These are phyloP conservation scores for Mormyrus iriodes DNA, from an alignment of 2,113 vertebrate species.

Conservation along the genomic window DNA sequence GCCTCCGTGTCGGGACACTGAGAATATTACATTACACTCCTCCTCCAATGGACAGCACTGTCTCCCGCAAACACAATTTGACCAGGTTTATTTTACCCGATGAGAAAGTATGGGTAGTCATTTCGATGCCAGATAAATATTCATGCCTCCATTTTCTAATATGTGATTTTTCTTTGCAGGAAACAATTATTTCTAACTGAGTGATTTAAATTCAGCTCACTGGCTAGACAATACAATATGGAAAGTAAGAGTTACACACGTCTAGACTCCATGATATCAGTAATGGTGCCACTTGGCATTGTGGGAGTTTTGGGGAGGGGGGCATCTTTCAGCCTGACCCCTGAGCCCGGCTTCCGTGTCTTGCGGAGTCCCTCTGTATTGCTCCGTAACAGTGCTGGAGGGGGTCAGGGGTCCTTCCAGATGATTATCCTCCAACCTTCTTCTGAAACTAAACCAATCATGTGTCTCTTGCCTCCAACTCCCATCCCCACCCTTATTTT, in stretches of 20 bases:
- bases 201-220: constrained; percentile 45
- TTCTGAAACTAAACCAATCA: not conserved
- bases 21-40: constrained; percentile 84
- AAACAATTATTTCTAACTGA: constrained; percentile 55
- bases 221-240: too few species aligned
- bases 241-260: not conserved
- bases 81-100: constrained; percentile 70
- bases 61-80: constrained; percentile 86
- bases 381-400: constrained; percentile 47
- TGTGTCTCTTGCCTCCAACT: not conserved
- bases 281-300: not conserved
- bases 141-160: constrained; percentile 62
- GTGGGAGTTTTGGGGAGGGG: not conserved
- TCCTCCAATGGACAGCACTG: constrained; percentile 68
- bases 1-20: constrained; percentile 77
- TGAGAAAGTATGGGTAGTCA: constrained; percentile 79
- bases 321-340: constrained; percentile 21
- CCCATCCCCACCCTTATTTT: not conserved
- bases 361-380: constrained; percentile 31
- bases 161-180: constrained; percentile 15
- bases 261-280: not conserved
- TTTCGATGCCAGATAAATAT: constrained; percentile 81
- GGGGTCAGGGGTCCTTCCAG: constrained; percentile 72
- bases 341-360: not conserved
- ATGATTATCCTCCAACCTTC: constrained; percentile 60